A percentile compares a stretch with the other conserved stretches of the same genome.
Conservation (phyloP, 2,797 vertebrate genomes). For the Todus mexicanus region DNA sequence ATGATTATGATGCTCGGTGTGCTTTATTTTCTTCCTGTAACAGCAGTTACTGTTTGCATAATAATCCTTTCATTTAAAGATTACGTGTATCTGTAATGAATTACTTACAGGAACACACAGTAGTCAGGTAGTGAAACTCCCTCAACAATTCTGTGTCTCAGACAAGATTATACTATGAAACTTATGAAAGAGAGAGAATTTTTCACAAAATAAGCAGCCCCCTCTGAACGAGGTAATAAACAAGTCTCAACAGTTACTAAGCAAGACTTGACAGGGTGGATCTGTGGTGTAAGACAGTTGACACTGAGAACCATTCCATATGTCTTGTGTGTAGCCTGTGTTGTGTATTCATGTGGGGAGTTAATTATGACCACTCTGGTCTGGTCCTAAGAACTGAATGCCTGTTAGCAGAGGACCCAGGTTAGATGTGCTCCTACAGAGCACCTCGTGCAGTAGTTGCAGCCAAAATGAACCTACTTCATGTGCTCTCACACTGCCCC, state of each 20-base stretch:
- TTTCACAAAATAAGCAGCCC: not conserved
- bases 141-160: not conserved
- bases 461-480: not conserved
- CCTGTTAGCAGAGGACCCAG: not conserved
- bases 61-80: not conserved
- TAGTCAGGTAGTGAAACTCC: not conserved
- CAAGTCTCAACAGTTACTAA: not conserved
- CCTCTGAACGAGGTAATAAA: not conserved
- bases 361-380: not conserved
- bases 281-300: not conserved
- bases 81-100: not conserved
- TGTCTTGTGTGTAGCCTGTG: not conserved
- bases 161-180: not conserved
- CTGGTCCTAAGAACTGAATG: not conserved
- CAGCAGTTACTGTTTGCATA: not conserved
- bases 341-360: rapidly evolving
- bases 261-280: not conserved
- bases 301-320: not conserved
- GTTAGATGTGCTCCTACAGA: not conserved
- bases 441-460: not conserved
- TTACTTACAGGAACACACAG: not conserved
- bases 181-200: not conserved
- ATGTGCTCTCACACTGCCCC: not conserved
- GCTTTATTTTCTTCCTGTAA: not conserved
- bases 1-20: not conserved